phyloP scores from a whole-genome alignment of 2,113 vertebrate genomes.

The Hippocampus zosterae region DNA sequence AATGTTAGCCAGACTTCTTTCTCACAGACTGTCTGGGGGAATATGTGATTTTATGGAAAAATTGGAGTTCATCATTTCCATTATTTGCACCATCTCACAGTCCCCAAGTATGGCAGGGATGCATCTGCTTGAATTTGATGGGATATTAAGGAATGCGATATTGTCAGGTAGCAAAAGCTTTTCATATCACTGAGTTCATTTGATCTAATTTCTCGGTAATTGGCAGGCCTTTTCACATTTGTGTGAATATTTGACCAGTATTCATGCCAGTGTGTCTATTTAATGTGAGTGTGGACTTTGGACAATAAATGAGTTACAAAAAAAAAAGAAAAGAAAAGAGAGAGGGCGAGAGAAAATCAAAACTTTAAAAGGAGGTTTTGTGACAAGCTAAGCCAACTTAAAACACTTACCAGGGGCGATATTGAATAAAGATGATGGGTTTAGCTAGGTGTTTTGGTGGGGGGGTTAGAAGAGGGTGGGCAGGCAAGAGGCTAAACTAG shows the following conservation, averaged over 20 bases:
- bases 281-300: conserved; percentile 9
- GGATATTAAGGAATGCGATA: conserved; percentile 5
- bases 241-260: conserved; percentile 4
- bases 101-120: conserved; percentile 17
- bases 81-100: conserved; percentile 49
- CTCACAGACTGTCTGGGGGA: conserved; percentile 54
- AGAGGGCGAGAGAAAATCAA: conserved; percentile 13
- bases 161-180: conserved; percentile 9
- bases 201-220: conserved; percentile 27
- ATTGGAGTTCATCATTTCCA: conserved; percentile 61
- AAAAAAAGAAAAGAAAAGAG: conserved; percentile 1
- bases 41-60: conserved; percentile 62
- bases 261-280: conserved; percentile 6
- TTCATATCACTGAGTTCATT: conserved; percentile 24
- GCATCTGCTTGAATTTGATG: neutral
- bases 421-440: conserved; percentile 69
- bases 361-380: conserved; percentile 43
- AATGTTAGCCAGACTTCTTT: conserved; percentile 39
- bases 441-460: conserved; percentile 42
- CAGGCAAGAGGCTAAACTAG: conserved; percentile 24
- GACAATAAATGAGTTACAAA: conserved; percentile 6
- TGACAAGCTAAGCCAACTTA: conserved; percentile 60
- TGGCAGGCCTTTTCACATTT: conserved; percentile 18
- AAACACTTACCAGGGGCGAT: conserved; percentile 61
- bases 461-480: neutral